Evolutionary conservation across 2,888 invertebrate genomes (phyloP).

Genomic region (Punctoribates punctum): DNA sequence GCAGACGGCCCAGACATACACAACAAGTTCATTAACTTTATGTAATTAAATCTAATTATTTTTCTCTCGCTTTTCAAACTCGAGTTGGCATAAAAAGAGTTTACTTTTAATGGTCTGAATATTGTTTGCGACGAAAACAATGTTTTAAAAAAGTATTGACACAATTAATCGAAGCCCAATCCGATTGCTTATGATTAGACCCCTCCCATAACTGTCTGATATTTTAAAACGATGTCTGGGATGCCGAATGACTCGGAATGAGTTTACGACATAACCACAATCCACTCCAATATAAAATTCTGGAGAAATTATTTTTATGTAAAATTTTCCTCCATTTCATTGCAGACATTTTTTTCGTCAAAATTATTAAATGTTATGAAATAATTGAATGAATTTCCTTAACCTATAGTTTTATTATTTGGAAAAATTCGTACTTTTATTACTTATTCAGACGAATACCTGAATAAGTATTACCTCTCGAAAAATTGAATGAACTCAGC

Average conservation of each 20-base stretch:
- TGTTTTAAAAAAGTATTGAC: conserved; percentile 1
- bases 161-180: conserved; percentile 14
- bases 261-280: background rate
- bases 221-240: conserved; percentile 28
- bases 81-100: background rate
- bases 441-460: background rate
- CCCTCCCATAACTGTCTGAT: conserved; percentile 36
- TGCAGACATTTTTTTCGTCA: background rate
- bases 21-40: conserved; percentile 24
- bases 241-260: background rate
- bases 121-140: conserved; percentile 8
- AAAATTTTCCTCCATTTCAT: conserved; percentile 1
- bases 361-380: conserved; percentile 7
- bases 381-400: conserved; percentile 1
- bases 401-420: background rate
- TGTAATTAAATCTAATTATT: conserved; percentile 19
- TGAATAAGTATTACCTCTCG: background rate
- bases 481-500: conserved; percentile 1
- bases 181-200: background rate
- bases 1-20: conserved; percentile 26
- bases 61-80: background rate
- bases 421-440: too few relatives aligned
- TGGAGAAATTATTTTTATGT: background rate
- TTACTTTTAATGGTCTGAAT: background rate
- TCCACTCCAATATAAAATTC: background rate